Base-by-base conservation (phyloP, 1,140 invertebrate species). In the Formica exsecta region DNA sequence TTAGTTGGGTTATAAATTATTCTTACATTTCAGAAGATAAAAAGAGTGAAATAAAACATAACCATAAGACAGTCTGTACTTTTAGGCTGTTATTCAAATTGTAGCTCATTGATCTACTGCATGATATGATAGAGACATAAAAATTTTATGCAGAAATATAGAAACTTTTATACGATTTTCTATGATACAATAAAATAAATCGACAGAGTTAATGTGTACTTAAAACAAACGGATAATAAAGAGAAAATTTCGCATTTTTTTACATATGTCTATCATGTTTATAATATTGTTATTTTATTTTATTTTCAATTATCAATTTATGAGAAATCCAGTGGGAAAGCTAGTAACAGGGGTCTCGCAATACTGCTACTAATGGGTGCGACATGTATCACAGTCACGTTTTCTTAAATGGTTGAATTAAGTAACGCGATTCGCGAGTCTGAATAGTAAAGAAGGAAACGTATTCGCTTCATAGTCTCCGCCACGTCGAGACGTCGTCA, bases 81-180 rank as follows among this genome's bases (percentile, higher is more conserved):
- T 89, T 86, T 16, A 66, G 38, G 54, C 16, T 66, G 38, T 51
- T n/a, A 38, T 41, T 62, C 32, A 75, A 85, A 70, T 76, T 3
- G 57, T 44, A 57, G 25, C 48, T 89, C 57, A 66, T 88, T 88
- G 86, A 79, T 65, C 62, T 51, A 73, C 36, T 68, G 65, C 62
- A n/a, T 36, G 19, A 70, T 51, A 51, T 70, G 48, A 19, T 32
- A 51, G 48, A 16, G 54, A 38, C 22, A 29, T 88, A 74, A 77
- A 85, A 70, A 75, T 66, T 65, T 86, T 29, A 76, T 59, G 65
- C 51, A 48, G 64, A 71, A 48, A 38, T 48, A 25, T 11, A 44
- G 57, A 71, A 59, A 71, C 11, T 11, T 36, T 81, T 81, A 62
- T 13, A 29, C 22, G 25, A 71, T 32, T 71, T 16, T 51, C 48